phyloP scores from a whole-genome alignment of 1,140 invertebrate species.

The Trichomalopsis sarcophagae region DNA sequence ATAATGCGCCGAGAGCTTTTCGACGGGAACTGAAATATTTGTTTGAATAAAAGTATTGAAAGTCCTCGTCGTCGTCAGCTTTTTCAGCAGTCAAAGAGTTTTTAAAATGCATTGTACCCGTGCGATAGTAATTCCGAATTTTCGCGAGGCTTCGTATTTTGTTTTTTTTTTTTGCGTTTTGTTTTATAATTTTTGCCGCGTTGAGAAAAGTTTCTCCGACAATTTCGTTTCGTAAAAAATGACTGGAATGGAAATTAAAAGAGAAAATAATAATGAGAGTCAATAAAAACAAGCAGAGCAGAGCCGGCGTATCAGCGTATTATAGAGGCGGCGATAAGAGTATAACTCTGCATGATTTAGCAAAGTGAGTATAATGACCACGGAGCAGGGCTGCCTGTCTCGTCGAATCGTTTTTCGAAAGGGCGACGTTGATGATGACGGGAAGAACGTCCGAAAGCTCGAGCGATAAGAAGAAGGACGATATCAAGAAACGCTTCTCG shows the following conservation, averaged over 20 bases:
- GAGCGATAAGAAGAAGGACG: slow-evolving; percentile 41
- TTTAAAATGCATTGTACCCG: background rate
- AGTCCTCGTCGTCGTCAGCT: background rate
- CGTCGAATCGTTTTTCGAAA: slow-evolving; percentile 38
- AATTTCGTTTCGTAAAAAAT: too few relatives aligned
- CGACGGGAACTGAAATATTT: slow-evolving; percentile 38
- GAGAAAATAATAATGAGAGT: too few relatives aligned
- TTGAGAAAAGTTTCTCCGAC: too few relatives aligned
- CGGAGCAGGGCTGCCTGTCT: background rate
- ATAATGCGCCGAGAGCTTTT: slow-evolving; percentile 12
- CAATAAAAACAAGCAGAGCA: too few relatives aligned
- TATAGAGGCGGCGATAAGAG: background rate
- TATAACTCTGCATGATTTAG: slow-evolving; percentile 16
- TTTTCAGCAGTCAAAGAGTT: slow-evolving; percentile 24
- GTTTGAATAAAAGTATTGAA: slow-evolving; percentile 46
- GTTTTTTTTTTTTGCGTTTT: too few relatives aligned
- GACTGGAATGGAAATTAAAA: too few relatives aligned
- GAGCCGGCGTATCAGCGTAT: too few relatives aligned
- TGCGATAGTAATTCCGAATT: background rate
- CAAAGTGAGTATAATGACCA: slow-evolving; percentile 18
- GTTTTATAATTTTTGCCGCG: too few relatives aligned
- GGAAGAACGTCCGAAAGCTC: slow-evolving; percentile 37
- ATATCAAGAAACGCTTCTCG: slow-evolving; percentile 41
- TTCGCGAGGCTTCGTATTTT: background rate
- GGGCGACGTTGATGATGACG: slow-evolving; percentile 33